Base-by-base conservation (phyloP, 2,113 vertebrate species). In the Xenotilapia longispinis region DNA sequence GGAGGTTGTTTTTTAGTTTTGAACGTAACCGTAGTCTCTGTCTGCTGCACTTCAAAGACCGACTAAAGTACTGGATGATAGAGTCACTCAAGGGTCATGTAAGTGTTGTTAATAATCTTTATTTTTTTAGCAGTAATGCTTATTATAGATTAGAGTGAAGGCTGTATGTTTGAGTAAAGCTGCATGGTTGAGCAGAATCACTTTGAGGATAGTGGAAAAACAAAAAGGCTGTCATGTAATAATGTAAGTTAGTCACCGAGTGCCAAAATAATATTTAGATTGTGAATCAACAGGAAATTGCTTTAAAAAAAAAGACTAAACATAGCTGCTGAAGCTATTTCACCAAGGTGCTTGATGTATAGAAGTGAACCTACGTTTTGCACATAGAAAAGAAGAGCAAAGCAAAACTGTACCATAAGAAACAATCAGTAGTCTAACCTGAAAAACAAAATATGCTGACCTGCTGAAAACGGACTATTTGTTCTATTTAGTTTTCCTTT, bases 231-330 rank as follows among this genome's bases (percentile, higher is more conserved):
- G 51, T 80, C n/a, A 58, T 31, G 31, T 88, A 78, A 75, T 57
- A 31, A 63, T 73, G 33, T 70, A 47, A 65, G 53, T 63, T 82
- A 91, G 86, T 90, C 51, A 33, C 12, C 1, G 82, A 89, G 94
- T 96, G 92, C 95, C 95, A 96, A 96, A 95, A 87, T 21, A 54
- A 81, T n/a, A 17, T 84, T 81, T 83, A 88, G 58, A 83, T 57
- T 81, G 21, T 86, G 49, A 87, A 60, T 91, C 21, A 85, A 85
- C n/a, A 89, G 83, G 78, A 87, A 84, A 88, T 45, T 45, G 58
- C 80, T 73, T 54, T n/a, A n/a, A 53, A 84, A 83, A 31, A 31
- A 80, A 70, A 85, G 10, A 83, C 7, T 65, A 65, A 80, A 82
- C 70, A 83, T 58, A 87, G 91, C 89, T 85, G 92, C 88, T 36